Conservation (phyloP, 2,888 invertebrate genomes). For the Perithous albicinctus region DNA sequence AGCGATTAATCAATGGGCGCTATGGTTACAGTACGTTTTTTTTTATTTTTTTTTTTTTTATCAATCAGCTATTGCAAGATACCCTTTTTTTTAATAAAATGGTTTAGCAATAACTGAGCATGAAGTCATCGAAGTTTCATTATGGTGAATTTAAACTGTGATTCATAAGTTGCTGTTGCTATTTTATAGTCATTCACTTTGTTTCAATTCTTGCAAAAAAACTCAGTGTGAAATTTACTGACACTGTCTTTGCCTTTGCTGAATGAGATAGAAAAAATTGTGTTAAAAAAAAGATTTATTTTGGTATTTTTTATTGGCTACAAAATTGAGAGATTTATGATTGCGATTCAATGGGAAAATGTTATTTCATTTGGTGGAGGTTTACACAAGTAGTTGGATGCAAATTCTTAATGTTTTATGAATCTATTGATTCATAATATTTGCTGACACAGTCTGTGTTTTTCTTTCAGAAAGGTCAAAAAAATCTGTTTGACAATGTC, state of each 20-base stretch:
- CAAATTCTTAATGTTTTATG: too few relatives aligned
- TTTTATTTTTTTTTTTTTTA: too few relatives aligned
- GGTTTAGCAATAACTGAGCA: neutral
- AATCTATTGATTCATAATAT: too few relatives aligned
- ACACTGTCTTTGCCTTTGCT: too few relatives aligned
- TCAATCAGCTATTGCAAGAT: neutral
- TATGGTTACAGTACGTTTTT: constrained; percentile 19
- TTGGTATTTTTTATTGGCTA: neutral
- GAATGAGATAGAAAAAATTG: too few relatives aligned
- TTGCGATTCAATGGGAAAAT: too few relatives aligned
- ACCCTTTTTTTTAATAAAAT: neutral
- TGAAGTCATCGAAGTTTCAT: neutral
- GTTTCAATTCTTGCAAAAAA: neutral
- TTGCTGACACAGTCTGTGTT: too few relatives aligned
- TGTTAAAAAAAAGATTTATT: neutral
- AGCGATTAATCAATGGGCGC: constrained; percentile 1
- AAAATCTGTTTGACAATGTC: too few relatives aligned
- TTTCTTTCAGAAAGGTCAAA: too few relatives aligned
- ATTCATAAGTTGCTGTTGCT: neutral
- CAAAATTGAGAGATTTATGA: neutral
- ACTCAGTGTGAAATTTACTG: neutral
- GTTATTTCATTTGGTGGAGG: too few relatives aligned
- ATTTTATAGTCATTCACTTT: neutral
- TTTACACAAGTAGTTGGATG: too few relatives aligned
- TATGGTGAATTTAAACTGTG: neutral